phyloP scores from a whole-genome alignment of 2,797 vertebrate genomes.

The Astyanax mexicanus region DNA sequence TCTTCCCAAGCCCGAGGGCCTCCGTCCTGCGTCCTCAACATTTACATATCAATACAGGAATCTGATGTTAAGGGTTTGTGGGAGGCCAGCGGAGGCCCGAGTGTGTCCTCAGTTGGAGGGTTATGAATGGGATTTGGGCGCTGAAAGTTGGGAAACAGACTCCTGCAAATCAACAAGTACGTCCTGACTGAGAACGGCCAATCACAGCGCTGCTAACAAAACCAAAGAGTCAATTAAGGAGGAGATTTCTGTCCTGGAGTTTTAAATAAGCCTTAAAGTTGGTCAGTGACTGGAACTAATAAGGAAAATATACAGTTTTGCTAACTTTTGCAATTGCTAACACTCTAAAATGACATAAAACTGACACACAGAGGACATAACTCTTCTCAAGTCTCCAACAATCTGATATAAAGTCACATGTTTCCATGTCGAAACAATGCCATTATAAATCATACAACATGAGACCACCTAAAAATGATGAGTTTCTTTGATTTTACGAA shows the following conservation, averaged over 20 bases:
- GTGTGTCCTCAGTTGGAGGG: conserved; percentile 52
- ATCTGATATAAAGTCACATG: too few relatives aligned
- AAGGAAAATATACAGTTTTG: too few relatives aligned
- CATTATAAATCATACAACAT: too few relatives aligned
- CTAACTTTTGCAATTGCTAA: too few relatives aligned
- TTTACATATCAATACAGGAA: conserved; percentile 77
- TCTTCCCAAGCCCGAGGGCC: conserved; percentile 69
- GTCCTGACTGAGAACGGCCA: neutral
- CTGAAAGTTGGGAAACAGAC: conserved; percentile 37
- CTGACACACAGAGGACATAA: too few relatives aligned
- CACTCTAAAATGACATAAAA: too few relatives aligned
- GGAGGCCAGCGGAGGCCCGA: conserved; percentile 49
- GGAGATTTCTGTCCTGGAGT: neutral
- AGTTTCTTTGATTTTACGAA: too few relatives aligned
- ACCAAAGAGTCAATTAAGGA: neutral
- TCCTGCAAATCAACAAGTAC: conserved; percentile 5
- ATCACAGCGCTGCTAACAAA: neutral
- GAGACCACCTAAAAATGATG: too few relatives aligned
- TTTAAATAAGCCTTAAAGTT: too few relatives aligned
- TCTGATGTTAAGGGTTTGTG: conserved; percentile 57
- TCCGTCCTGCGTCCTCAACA: conserved; percentile 61
- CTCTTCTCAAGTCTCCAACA: too few relatives aligned
- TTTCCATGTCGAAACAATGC: too few relatives aligned
- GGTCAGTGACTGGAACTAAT: neutral
- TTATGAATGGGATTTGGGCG: conserved; percentile 64